These are phyloP conservation scores for Drosophila maculinotata DNA, from an alignment of 2,888 invertebrate species.

Conservation along the genomic window DNA sequence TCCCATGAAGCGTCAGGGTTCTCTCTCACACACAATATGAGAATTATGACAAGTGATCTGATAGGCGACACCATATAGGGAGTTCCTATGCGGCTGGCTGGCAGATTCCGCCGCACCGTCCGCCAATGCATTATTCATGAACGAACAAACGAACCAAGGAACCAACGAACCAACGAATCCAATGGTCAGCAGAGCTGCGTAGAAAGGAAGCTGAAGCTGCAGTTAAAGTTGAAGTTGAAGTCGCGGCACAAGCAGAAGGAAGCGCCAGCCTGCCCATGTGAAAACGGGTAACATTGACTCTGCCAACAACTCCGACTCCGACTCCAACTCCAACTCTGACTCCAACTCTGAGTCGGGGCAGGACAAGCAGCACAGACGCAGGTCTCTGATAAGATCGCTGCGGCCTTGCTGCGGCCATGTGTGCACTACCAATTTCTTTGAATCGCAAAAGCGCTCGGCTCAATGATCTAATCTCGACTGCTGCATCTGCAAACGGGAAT, in stretches of 20 bases:
- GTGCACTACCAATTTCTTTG: conserved; percentile 77
- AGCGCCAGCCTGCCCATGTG: conserved; percentile 72
- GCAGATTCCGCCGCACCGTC: conserved; percentile 58
- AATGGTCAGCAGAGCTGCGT: conserved; percentile 31
- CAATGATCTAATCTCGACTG: conserved; percentile 72
- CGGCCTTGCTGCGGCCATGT: conserved; percentile 64
- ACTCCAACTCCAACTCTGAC: conserved; percentile 7
- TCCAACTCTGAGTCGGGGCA: conserved; percentile 9
- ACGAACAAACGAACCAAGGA: conserved; percentile 5
- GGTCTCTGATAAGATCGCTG: conserved; percentile 52
- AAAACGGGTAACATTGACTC: too few relatives aligned
- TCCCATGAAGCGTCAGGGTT: conserved; percentile 54
- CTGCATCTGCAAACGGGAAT: conserved; percentile 62
- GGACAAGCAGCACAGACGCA: conserved; percentile 15
- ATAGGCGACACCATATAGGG: conserved; percentile 80
- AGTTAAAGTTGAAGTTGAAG: conserved; percentile 1
- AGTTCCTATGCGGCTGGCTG: conserved; percentile 71
- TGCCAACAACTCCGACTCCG: conserved; percentile 1
- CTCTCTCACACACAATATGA: conserved; percentile 73
- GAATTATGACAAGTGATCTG: conserved; percentile 81
- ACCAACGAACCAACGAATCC: too few relatives aligned
- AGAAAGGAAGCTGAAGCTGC: conserved; percentile 38
- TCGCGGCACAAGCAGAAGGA: too few relatives aligned
- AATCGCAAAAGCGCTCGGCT: conserved; percentile 63
- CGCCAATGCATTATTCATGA: conserved; percentile 78